These are phyloP conservation scores for Taeniopygia guttata DNA, from an alignment of 2,797 vertebrate genomes.

Conservation along the genomic window DNA sequence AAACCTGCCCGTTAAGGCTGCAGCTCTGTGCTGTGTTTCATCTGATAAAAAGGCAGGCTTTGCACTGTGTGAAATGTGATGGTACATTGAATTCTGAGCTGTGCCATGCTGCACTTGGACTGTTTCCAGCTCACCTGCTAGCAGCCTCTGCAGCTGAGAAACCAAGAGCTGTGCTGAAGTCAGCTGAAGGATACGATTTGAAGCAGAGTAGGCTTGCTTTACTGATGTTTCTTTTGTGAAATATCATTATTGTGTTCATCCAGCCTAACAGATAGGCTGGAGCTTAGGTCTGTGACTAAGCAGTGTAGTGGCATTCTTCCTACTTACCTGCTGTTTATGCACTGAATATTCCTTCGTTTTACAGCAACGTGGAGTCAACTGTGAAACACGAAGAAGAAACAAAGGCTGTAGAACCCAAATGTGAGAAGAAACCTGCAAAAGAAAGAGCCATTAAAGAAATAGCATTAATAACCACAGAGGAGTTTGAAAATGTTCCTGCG, in stretches of 20 bases:
- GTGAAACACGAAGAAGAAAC: neutral
- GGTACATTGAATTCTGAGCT: neutral
- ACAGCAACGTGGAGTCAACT: neutral
- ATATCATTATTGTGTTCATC: neutral
- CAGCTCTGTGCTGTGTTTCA: neutral
- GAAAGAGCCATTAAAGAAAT: conserved; percentile 60
- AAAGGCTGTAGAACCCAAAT: neutral
- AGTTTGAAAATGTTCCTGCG: conserved; percentile 67
- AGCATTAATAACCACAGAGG: conserved; percentile 62
- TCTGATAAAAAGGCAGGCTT: neutral
- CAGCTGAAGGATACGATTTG: neutral
- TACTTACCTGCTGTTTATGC: neutral
- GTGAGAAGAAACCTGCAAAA: conserved; percentile 48
- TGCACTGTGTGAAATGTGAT: neutral
- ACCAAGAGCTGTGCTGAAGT: neutral
- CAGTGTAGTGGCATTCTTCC: neutral
- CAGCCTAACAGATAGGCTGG: neutral
- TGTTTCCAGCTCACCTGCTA: neutral
- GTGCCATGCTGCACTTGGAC: neutral
- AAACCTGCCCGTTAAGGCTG: neutral
- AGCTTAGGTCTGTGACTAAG: neutral
- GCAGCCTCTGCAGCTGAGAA: neutral
- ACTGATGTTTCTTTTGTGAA: neutral
- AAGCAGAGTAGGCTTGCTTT: neutral
- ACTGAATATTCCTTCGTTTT: neutral